Evolutionary conservation across 2,113 vertebrate genomes (phyloP).

Genomic region (Apteryx mantelli): DNA sequence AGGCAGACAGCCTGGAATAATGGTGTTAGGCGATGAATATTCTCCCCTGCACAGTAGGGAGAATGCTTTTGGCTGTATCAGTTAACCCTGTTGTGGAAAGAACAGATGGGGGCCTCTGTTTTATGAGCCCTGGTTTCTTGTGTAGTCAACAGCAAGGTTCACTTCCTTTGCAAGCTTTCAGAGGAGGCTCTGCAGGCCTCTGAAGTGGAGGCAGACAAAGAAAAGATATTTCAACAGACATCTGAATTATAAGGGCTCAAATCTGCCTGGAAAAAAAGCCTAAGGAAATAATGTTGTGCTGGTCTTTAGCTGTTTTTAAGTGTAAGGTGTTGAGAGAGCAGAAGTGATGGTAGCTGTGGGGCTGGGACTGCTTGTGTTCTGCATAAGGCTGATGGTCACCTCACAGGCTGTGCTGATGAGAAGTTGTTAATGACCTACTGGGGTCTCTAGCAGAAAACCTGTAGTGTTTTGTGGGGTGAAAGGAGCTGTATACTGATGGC

Average conservation of each 20-base stretch:
- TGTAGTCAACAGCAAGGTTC: background rate
- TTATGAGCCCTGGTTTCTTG: background rate
- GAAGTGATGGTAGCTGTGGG: background rate
- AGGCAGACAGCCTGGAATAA: background rate
- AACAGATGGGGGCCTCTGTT: background rate
- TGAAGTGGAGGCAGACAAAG: background rate
- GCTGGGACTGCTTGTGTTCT: background rate
- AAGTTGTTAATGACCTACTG: background rate
- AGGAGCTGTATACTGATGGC: background rate
- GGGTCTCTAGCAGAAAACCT: background rate
- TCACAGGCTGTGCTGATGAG: background rate
- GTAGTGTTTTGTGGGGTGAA: background rate
- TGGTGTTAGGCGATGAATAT: background rate
- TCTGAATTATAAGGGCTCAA: background rate
- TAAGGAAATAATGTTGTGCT: background rate
- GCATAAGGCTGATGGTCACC: background rate
- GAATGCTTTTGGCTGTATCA: background rate
- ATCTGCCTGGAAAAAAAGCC: background rate
- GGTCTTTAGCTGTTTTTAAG: background rate
- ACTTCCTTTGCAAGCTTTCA: background rate
- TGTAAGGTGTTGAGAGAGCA: background rate
- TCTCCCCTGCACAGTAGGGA: rapidly evolving
- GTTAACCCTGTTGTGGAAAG: background rate
- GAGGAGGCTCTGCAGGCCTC: background rate
- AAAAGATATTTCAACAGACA: background rate